phyloP scores from a whole-genome alignment of 2,113 vertebrate species.

The Colaptes auratus region DNA sequence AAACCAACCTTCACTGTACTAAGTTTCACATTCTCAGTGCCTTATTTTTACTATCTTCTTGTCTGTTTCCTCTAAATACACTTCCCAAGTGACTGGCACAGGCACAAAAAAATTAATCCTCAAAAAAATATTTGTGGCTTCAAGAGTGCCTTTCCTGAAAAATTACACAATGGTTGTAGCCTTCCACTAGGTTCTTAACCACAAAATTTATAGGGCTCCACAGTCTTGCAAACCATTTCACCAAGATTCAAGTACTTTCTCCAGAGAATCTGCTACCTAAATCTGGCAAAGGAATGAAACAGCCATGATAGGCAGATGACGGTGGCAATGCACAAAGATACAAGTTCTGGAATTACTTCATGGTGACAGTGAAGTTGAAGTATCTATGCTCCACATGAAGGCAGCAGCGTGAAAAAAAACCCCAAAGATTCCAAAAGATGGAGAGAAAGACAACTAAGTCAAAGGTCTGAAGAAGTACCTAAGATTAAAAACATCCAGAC shows the following conservation, averaged over 20 bases:
- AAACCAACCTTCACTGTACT: neutral
- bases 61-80: neutral
- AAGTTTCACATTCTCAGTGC: neutral
- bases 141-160: neutral
- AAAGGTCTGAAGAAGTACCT: neutral
- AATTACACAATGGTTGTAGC: neutral
- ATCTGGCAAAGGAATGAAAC: neutral
- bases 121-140: neutral
- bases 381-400: neutral
- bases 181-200: neutral
- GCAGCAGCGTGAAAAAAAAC: neutral
- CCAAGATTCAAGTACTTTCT: neutral
- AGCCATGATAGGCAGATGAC: neutral
- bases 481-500: neutral
- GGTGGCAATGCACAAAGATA: neutral
- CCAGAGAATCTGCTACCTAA: neutral
- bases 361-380: neutral
- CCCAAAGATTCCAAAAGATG: neutral
- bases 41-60: neutral
- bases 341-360: neutral
- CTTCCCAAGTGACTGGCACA: neutral
- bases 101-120: neutral
- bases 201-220: neutral
- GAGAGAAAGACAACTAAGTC: neutral
- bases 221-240: neutral